Evolutionary conservation across 2,888 invertebrate species (phyloP).

Genomic region (Ceraclea dissimilis): DNA sequence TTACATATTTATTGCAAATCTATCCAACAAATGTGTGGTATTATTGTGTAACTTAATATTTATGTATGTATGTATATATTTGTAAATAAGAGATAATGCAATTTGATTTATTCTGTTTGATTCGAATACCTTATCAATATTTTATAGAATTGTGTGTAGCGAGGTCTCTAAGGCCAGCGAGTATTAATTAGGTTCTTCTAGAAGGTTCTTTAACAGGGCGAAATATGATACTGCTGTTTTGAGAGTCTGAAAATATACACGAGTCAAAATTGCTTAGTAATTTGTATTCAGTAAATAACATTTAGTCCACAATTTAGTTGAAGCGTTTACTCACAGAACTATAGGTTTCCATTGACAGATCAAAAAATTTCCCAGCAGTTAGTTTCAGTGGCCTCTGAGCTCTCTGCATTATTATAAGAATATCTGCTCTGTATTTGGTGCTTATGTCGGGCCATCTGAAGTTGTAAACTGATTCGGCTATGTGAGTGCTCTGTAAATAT

Average conservation of each 20-base stretch:
- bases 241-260: neutral
- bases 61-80: too few relatives aligned
- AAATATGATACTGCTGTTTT: conserved; percentile 1
- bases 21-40: too few relatives aligned
- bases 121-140: too few relatives aligned
- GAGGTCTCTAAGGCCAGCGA: too few relatives aligned
- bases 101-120: too few relatives aligned
- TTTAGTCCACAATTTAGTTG: neutral
- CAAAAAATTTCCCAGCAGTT: conserved; percentile 2
- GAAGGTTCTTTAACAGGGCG: neutral
- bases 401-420: neutral
- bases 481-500: neutral
- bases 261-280: neutral
- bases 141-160: neutral
- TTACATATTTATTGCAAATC: too few relatives aligned
- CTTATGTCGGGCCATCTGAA: neutral
- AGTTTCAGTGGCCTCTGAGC: neutral
- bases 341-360: conserved; percentile 1
- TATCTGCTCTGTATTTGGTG: neutral
- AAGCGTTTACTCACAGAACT: neutral
- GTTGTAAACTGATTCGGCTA: neutral
- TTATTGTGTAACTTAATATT: too few relatives aligned
- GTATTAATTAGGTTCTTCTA: too few relatives aligned
- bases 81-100: too few relatives aligned
- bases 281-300: neutral